Conservation (phyloP, 2,113 vertebrate species). For the Plecotus auritus region DNA sequence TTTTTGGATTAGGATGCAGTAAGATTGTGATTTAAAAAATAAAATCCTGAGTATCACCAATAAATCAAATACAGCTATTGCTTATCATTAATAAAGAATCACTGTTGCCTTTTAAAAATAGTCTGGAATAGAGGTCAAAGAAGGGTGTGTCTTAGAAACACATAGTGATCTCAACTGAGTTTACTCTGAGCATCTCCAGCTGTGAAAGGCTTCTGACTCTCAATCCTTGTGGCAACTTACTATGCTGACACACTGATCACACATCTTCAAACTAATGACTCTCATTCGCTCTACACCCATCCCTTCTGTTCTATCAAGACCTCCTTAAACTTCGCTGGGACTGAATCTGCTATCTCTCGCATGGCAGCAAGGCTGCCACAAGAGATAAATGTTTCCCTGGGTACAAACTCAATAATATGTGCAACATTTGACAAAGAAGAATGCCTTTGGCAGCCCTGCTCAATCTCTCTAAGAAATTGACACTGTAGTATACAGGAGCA, state of each 20-base stretch:
- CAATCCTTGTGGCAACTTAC: constrained; percentile 54
- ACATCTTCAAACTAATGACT: constrained; percentile 78
- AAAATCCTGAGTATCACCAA: not conserved
- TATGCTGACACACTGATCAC: constrained; percentile 69
- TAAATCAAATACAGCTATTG: not conserved
- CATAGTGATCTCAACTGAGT: not conserved
- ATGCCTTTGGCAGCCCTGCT: constrained; percentile 72
- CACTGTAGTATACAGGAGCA: constrained; percentile 63
- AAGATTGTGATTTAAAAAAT: constrained; percentile 19
- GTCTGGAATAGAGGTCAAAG: constrained; percentile 43
- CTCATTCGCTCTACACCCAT: constrained; percentile 70
- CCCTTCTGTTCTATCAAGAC: constrained; percentile 61
- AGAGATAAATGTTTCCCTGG: constrained; percentile 77
- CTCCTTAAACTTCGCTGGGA: constrained; percentile 70
- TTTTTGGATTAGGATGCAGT: not conserved
- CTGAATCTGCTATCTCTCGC: constrained; percentile 64
- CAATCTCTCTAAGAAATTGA: constrained; percentile 80
- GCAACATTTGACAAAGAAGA: constrained; percentile 81
- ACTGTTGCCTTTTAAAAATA: not conserved
- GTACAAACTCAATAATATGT: constrained; percentile 79
- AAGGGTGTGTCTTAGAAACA: constrained; percentile 1
- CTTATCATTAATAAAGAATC: not conserved
- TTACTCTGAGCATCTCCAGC: constrained; percentile 49
- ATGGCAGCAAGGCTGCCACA: constrained; percentile 62
- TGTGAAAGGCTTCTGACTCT: constrained; percentile 53